Evolutionary conservation across 2,113 vertebrate genomes (phyloP), one percentile per base, ranked within the genome.

Genomic region (Phyllopteryx taeniolatus): DNA sequence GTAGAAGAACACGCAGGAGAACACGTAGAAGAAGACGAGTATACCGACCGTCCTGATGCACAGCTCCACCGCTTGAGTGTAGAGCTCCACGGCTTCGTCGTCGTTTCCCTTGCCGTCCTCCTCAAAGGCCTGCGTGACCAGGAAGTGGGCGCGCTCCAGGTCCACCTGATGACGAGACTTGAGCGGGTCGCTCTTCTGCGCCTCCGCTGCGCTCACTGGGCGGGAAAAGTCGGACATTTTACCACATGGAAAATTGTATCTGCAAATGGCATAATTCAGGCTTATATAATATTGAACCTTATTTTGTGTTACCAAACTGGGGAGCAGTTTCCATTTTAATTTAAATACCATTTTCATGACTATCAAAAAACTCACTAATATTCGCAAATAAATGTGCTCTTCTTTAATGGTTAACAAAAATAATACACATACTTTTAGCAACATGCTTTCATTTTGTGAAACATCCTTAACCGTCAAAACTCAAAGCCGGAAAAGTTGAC

Each of bases 121-220:
- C 54, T 98, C 95, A 80, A 99, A 99, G 46, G 98, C 98, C 89
- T 99, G 96, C 0, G 96, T 99, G 73, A 99, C 98, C 64, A 99
- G 93, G 87, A 99, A 99, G 89, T 93, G 95, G 27, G 98, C 96
- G 0, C 97, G 95, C 78, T 99, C 98, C 79, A 99, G 89, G 79
- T 98, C 96, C 91, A 99, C 78, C 75, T 99, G 96, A 68, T 99
- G 95, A 62, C 97, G 95, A 56, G 95, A 94, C 87, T 98, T 99
- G 85, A 98, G 91, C 4, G 96, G 96, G 81, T 95, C 96, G 39
- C 80, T 93, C 75, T 90, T 96, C 91, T 98, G 96, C 5, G 92
- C 95, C 54, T 96, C 94, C 86, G 95, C 96, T 98, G 90, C 67
- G 70, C 61, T 82, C 44, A 79, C 49, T 46, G 64, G 46, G 70